Conservation (phyloP, 2,113 vertebrate genomes). For the Clarias magur region DNA sequence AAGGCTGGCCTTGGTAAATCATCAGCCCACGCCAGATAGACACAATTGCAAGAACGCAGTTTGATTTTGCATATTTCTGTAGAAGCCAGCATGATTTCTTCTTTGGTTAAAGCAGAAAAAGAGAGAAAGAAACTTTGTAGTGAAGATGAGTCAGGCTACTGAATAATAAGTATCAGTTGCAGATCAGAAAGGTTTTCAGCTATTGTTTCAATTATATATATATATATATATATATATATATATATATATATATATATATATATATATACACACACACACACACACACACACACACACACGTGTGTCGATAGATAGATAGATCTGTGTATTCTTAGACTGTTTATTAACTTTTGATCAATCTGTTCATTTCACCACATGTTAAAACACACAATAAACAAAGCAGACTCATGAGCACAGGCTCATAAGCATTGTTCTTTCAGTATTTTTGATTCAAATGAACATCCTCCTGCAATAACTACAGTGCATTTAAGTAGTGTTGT, state of each 20-base stretch:
- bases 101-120: neutral
- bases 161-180: neutral
- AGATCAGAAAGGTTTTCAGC: neutral
- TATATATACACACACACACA: too few species aligned
- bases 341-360: neutral
- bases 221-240: too few species aligned
- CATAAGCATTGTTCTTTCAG: neutral
- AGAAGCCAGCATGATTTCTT: conserved; percentile 17
- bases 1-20: conserved; percentile 72
- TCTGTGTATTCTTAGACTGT: neutral
- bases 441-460: neutral
- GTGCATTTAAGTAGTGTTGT: neutral
- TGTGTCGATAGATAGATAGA: neutral
- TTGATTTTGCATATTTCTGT: conserved; percentile 41
- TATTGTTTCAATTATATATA: too few species aligned
- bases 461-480: neutral
- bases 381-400: neutral
- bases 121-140: neutral
- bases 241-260: too few species aligned
- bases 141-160: too few species aligned
- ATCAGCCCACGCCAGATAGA: conserved; percentile 66
- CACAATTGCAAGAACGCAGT: conserved; percentile 41
- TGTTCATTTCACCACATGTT: neutral
- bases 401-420: neutral
- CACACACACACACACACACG: too few species aligned